Conservation (phyloP, 2,113 vertebrate species). For the Phalacrocorax brasilianus region DNA sequence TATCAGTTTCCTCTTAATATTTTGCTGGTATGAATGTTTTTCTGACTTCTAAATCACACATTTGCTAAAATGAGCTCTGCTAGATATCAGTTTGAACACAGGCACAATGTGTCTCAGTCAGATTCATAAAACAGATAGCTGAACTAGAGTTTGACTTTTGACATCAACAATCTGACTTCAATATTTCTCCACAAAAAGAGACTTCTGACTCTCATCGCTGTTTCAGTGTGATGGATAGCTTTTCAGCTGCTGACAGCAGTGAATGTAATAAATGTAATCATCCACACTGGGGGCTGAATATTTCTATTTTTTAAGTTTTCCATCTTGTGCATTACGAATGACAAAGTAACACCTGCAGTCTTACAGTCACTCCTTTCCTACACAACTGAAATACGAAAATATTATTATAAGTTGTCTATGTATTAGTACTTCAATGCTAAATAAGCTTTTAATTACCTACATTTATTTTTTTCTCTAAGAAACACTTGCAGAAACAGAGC, state of each 20-base stretch:
- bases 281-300: slow-evolving; percentile 67
- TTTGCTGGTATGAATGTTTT: slow-evolving; percentile 77
- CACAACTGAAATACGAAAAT: slow-evolving; percentile 72
- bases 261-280: slow-evolving; percentile 76
- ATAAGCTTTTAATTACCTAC: slow-evolving; percentile 78
- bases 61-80: slow-evolving; percentile 82
- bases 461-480: slow-evolving; percentile 68
- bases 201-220: slow-evolving; percentile 74
- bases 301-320: slow-evolving; percentile 71
- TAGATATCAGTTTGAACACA: slow-evolving; percentile 80
- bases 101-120: slow-evolving; percentile 82
- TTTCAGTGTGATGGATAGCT: slow-evolving; percentile 78
- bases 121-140: slow-evolving; percentile 83
- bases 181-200: slow-evolving; percentile 79
- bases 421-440: slow-evolving; percentile 69
- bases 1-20: slow-evolving; percentile 77
- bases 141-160: slow-evolving; percentile 83
- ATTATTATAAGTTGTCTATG: slow-evolving; percentile 75
- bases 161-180: slow-evolving; percentile 86
- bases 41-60: slow-evolving; percentile 82
- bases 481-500: slow-evolving; percentile 72
- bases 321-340: slow-evolving; percentile 65
- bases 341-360: slow-evolving; percentile 75
- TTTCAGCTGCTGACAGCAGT: slow-evolving; percentile 77
- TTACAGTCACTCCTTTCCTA: slow-evolving; percentile 51